Percentiles rank a stretch among this genome's conserved stretches.
phyloP scores from a whole-genome alignment of 2,888 invertebrate genomes.

The Apocheima hispidaria region DNA sequence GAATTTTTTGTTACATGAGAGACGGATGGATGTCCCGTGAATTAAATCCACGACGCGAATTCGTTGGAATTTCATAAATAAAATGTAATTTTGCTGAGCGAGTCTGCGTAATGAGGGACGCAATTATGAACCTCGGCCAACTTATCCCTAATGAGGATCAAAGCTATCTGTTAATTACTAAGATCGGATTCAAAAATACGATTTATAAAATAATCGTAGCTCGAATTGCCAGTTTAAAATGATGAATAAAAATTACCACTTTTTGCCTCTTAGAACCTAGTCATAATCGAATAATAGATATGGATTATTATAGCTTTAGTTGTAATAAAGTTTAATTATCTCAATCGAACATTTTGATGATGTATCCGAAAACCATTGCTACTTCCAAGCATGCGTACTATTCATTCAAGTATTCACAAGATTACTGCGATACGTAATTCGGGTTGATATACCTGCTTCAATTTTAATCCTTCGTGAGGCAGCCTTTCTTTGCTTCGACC shows the following conservation, averaged over 20 bases:
- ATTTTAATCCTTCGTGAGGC: slow-evolving; percentile 59
- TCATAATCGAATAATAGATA: neutral
- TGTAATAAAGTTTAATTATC: too few species aligned
- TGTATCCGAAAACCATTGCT: neutral
- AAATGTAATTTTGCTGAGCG: slow-evolving; percentile 66
- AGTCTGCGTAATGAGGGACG: slow-evolving; percentile 68
- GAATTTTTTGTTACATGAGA: slow-evolving; percentile 28
- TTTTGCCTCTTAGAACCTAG: too few species aligned
- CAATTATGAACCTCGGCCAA: slow-evolving; percentile 67
- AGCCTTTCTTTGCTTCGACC: slow-evolving; percentile 58
- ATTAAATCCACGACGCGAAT: slow-evolving; percentile 56
- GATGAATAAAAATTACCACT: neutral
- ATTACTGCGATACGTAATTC: slow-evolving; percentile 56
- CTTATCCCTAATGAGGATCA: slow-evolving; percentile 61
- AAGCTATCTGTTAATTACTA: slow-evolving; percentile 60
- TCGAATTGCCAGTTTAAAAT: slow-evolving; percentile 4
- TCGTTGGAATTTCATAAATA: slow-evolving; percentile 65
- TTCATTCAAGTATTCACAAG: slow-evolving; percentile 60
- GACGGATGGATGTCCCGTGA: slow-evolving; percentile 43
- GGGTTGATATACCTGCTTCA: slow-evolving; percentile 51
- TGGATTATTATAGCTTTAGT: neutral
- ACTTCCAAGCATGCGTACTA: slow-evolving; percentile 51
- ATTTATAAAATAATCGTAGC: slow-evolving; percentile 25
- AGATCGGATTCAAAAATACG: slow-evolving; percentile 50
- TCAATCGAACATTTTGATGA: neutral